phyloP scores from a whole-genome alignment of 2,888 invertebrate species.

The Drosophila subquinaria region DNA sequence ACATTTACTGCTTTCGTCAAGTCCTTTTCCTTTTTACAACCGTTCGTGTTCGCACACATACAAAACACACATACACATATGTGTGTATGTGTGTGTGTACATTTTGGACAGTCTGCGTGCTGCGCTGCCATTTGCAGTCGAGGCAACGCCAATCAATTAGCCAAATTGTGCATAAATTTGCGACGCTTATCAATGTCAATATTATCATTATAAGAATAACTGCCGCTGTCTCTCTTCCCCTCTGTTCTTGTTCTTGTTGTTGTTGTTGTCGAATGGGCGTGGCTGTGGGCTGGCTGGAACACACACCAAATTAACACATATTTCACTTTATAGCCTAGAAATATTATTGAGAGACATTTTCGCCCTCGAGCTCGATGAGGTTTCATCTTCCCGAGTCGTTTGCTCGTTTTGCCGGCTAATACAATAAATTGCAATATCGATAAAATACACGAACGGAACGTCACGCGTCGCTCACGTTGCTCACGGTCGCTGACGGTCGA shows the following conservation, averaged over 20 bases:
- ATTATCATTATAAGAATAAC: slow-evolving; percentile 77
- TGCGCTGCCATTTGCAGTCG: slow-evolving; percentile 51
- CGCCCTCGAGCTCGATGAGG: slow-evolving; percentile 32
- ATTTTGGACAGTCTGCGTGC: slow-evolving; percentile 53
- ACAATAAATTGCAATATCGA: slow-evolving; percentile 82
- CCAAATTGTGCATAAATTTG: slow-evolving; percentile 81
- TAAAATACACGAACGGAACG: slow-evolving; percentile 73
- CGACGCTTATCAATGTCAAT: slow-evolving; percentile 80
- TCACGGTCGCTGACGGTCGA: slow-evolving; percentile 44
- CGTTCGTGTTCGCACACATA: slow-evolving; percentile 9
- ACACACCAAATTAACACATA: slow-evolving; percentile 73
- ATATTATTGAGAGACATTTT: slow-evolving; percentile 60
- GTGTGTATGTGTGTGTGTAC: not conserved
- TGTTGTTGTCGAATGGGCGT: slow-evolving; percentile 22
- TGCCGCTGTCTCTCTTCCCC: slow-evolving; percentile 8
- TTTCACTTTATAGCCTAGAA: slow-evolving; percentile 74
- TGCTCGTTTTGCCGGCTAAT: slow-evolving; percentile 59
- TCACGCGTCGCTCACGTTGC: slow-evolving; percentile 68
- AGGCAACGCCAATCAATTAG: slow-evolving; percentile 74
- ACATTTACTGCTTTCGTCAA: slow-evolving; percentile 3
- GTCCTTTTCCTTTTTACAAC: not conserved
- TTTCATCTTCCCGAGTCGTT: slow-evolving; percentile 8
- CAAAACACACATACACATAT: not conserved
- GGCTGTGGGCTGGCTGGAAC: slow-evolving; percentile 28
- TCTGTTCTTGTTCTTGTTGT: not conserved